A percentile compares a stretch with the other conserved stretches of the same genome.
phyloP scores from a whole-genome alignment of 1,140 invertebrate genomes.

The Eriosoma lanigerum region DNA sequence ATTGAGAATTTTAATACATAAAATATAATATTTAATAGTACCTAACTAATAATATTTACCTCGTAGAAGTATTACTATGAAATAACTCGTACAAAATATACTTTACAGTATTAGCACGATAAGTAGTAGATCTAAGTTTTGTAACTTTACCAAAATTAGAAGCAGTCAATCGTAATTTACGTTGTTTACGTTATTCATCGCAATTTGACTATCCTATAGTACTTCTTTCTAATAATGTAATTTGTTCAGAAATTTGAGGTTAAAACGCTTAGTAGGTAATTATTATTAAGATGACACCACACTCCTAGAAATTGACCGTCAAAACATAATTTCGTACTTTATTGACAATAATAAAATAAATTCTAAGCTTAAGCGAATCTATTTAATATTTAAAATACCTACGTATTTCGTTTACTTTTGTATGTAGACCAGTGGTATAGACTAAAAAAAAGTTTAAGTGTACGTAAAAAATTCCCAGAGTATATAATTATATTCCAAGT shows the following conservation, averaged over 20 bases:
- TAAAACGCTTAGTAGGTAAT: no score
- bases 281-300: no score
- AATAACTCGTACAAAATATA: conserved; percentile 9
- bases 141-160: conserved; percentile 5
- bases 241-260: background rate
- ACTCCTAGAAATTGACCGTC: no score
- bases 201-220: background rate
- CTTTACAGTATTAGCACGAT: background rate
- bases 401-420: no score
- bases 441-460: no score
- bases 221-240: background rate
- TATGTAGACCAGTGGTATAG: no score
- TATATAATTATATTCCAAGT: no score
- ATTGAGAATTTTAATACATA: background rate
- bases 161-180: background rate
- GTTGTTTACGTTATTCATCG: background rate
- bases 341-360: no score
- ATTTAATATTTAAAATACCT: no score
- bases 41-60: background rate
- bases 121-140: background rate
- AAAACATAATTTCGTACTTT: no score
- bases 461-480: no score
- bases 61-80: background rate
- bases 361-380: no score
- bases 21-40: background rate